A percentile compares a stretch with the other conserved stretches of the same genome.
Conservation (phyloP, 2,113 vertebrate genomes). For the Philantomba maxwellii region DNA sequence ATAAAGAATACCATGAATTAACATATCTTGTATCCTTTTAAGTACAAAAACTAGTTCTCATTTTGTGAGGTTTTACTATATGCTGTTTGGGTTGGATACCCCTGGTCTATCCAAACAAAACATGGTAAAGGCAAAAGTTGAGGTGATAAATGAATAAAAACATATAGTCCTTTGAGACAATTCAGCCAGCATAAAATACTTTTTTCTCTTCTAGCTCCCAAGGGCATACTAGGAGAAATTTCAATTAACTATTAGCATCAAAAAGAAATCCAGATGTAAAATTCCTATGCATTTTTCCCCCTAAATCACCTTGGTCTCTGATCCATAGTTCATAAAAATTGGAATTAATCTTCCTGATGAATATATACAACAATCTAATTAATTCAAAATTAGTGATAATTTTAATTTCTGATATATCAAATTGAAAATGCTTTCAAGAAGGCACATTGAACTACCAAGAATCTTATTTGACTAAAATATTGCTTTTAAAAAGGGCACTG, state of each 20-base stretch:
- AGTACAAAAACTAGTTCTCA: neutral
- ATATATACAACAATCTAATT: neutral
- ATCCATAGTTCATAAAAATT: slow-evolving; percentile 33
- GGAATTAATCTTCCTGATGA: neutral
- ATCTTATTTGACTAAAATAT: neutral
- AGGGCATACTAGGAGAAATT: neutral
- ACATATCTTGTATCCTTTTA: neutral
- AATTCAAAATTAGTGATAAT: neutral
- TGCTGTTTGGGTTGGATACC: neutral
- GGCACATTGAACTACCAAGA: neutral
- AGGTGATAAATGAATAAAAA: neutral
- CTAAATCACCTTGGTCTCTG: slow-evolving; percentile 14
- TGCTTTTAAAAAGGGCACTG: neutral
- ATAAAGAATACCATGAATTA: neutral
- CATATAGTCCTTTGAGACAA: neutral
- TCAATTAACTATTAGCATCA: neutral
- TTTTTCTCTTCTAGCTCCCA: neutral
- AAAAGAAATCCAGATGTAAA: neutral
- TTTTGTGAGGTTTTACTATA: neutral
- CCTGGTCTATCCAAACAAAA: neutral
- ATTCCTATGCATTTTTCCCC: neutral
- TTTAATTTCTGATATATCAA: neutral
- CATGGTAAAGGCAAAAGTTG: neutral
- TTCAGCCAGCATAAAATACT: neutral
- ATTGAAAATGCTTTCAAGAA: neutral